Conservation (phyloP, 2,888 invertebrate species). For the Acrobasis repandana region DNA sequence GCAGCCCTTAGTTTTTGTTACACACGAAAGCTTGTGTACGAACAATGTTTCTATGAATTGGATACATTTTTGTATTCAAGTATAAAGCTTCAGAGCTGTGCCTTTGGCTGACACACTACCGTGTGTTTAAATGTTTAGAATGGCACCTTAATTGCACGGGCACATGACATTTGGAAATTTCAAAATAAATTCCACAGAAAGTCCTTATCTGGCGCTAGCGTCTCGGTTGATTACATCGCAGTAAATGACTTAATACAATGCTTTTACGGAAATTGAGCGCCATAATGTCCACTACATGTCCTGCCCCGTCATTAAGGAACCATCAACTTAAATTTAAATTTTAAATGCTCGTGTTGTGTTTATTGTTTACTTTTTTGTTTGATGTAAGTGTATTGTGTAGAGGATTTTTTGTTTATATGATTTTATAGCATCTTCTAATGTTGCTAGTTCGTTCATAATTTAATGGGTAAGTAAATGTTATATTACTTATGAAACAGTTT, state of each 20-base stretch:
- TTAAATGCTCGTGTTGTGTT: constrained; percentile 36
- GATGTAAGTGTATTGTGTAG: neutral
- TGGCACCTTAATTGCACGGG: constrained; percentile 8
- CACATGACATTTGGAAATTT: constrained; percentile 14
- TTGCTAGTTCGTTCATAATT: too few relatives aligned
- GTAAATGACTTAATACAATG: constrained; percentile 72
- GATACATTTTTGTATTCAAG: too few relatives aligned
- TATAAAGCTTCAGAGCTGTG: neutral
- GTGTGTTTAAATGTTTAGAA: neutral
- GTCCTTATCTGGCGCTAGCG: constrained; percentile 40
- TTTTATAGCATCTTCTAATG: too few relatives aligned
- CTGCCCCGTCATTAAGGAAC: constrained; percentile 59
- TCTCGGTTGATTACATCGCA: constrained; percentile 48
- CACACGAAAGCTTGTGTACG: too few relatives aligned
- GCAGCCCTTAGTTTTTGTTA: too few relatives aligned
- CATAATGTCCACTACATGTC: constrained; percentile 55
- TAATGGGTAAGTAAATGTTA: too few relatives aligned
- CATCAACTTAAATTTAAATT: constrained; percentile 57
- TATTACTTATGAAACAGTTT: too few relatives aligned
- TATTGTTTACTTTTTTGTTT: constrained; percentile 34
- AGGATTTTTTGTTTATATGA: too few relatives aligned
- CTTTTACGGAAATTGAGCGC: constrained; percentile 66
- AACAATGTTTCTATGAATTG: too few relatives aligned
- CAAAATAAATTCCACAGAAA: constrained; percentile 19
- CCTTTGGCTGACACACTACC: neutral